phyloP scores from a whole-genome alignment of 1,140 invertebrate genomes.

The Dinothrombium tinctorium region DNA sequence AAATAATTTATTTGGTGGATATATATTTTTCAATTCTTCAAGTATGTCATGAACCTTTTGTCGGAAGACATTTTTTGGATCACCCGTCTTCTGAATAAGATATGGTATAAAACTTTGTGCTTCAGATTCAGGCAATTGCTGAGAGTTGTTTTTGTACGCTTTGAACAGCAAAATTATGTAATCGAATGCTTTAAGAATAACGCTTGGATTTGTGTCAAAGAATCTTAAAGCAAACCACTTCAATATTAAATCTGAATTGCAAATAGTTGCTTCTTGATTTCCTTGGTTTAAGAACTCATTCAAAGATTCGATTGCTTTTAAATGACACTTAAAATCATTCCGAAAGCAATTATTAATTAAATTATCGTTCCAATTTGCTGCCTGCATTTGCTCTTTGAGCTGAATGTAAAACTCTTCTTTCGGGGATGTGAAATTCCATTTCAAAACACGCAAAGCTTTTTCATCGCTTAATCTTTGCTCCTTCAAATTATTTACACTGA shows the following conservation, averaged over 20 bases:
- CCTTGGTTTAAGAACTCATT: conserved; percentile 35
- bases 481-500: conserved; percentile 63
- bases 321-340: conserved; percentile 80
- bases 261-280: conserved; percentile 49
- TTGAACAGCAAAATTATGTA: conserved; percentile 63
- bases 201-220: conserved; percentile 94
- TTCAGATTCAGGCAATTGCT: conserved; percentile 68
- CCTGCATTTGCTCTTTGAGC: conserved; percentile 67
- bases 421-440: conserved; percentile 88
- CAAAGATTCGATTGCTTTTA: conserved; percentile 78
- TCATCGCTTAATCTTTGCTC: conserved; percentile 75
- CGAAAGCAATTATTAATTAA: conserved; percentile 79
- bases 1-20: conserved; percentile 72
- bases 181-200: conserved; percentile 76
- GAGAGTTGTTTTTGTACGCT: conserved; percentile 47
- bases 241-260: conserved; percentile 78
- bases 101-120: conserved; percentile 84
- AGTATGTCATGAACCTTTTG: conserved; percentile 64
- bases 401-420: conserved; percentile 79
- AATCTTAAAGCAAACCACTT: conserved; percentile 90
- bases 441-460: conserved; percentile 61
- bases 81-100: conserved; percentile 71
- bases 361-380: conserved; percentile 57
- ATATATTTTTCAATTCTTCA: conserved; percentile 57
- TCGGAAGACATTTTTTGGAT: conserved; percentile 80